Percentiles rank a stretch among this genome's conserved stretches.
These are phyloP conservation scores for Drosophila incognita DNA, from an alignment of 2,888 invertebrate species.

Conservation along the genomic window DNA sequence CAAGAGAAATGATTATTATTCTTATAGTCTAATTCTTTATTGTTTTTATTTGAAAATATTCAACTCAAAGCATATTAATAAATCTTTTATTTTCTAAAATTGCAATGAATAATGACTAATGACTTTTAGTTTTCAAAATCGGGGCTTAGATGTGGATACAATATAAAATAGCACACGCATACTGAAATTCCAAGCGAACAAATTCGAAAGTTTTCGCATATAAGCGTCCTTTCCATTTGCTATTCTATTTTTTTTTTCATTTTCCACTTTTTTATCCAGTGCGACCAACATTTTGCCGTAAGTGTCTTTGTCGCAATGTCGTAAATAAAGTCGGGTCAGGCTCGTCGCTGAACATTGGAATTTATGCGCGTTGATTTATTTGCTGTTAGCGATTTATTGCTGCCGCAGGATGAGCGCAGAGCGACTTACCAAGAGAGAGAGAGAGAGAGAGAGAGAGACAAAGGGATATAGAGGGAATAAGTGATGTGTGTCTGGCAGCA, in stretches of 20 bases:
- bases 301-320: slow-evolving; percentile 80
- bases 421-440: slow-evolving; percentile 14
- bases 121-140: neutral
- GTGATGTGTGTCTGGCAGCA: slow-evolving; percentile 59
- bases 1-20: neutral
- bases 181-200: slow-evolving; percentile 17
- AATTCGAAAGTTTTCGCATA: slow-evolving; percentile 25
- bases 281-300: slow-evolving; percentile 65
- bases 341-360: slow-evolving; percentile 78
- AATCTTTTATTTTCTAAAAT: neutral
- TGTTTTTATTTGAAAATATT: neutral
- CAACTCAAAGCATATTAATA: neutral
- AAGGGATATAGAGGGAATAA: slow-evolving; percentile 40
- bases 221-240: slow-evolving; percentile 12
- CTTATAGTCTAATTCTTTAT: neutral
- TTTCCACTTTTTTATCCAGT: slow-evolving; percentile 30
- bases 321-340: slow-evolving; percentile 78
- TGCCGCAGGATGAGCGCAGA: slow-evolving; percentile 75
- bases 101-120: neutral
- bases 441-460: neutral
- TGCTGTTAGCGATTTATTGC: slow-evolving; percentile 84
- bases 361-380: slow-evolving; percentile 84
- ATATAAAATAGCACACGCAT: neutral
- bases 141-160: neutral
- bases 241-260: slow-evolving; percentile 1